These are phyloP conservation scores for Synanceia verrucosa DNA, from an alignment of 2,797 vertebrate genomes.

Conservation along the genomic window DNA sequence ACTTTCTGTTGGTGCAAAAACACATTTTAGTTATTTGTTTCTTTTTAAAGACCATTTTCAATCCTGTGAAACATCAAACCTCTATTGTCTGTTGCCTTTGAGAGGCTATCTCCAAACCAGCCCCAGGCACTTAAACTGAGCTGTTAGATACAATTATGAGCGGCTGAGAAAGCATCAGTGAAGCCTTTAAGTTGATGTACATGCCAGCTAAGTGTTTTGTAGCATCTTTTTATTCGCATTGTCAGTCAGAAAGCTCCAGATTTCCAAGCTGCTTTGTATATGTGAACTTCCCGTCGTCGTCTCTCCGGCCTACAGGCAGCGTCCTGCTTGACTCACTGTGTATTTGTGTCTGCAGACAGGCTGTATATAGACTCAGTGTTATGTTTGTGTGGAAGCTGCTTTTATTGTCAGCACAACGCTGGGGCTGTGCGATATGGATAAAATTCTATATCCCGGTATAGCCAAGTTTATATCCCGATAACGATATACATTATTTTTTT, in stretches of 20 bases:
- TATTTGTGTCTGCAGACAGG: conserved; percentile 36
- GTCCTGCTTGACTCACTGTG: conserved; percentile 9
- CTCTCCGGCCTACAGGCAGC: background rate
- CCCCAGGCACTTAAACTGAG: too few species aligned
- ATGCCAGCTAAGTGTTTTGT: background rate
- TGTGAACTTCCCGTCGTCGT: background rate
- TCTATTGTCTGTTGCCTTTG: background rate
- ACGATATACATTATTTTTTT: too few species aligned
- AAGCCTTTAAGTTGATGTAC: background rate
- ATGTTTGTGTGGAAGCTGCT: conserved; percentile 26
- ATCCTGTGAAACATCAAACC: background rate
- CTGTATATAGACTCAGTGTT: conserved; percentile 41
- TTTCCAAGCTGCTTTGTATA: background rate
- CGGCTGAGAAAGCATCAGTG: background rate
- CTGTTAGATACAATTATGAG: background rate
- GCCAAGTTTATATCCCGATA: too few species aligned
- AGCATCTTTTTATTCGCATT: background rate
- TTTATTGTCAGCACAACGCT: conserved; percentile 15
- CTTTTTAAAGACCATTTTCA: background rate
- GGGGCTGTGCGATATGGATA: too few species aligned
- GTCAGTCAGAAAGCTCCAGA: background rate
- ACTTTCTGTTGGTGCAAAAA: background rate
- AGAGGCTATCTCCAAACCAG: background rate
- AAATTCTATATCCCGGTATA: too few species aligned
- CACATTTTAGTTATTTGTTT: background rate